Evolutionary conservation across 2,888 invertebrate species (phyloP).

Genomic region (Glyphotaelius pellucidus): DNA sequence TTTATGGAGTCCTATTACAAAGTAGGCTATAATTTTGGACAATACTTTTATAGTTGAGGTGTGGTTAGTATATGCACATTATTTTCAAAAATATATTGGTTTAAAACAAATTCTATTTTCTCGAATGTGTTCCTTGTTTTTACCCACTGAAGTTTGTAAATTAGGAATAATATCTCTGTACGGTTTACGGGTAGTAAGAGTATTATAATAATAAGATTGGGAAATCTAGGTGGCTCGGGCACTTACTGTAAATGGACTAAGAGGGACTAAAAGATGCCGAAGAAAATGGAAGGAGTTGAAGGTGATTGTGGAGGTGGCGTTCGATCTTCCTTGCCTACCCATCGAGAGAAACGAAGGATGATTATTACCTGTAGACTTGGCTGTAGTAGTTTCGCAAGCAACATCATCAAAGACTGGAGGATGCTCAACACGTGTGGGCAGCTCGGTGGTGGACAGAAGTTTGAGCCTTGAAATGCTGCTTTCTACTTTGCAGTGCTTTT

Average conservation of each 20-base stretch:
- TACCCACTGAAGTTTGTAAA: too few species aligned
- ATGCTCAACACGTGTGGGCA: constrained; percentile 72
- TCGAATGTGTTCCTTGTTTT: too few species aligned
- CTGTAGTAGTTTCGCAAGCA: constrained; percentile 31
- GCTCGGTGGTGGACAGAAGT: constrained; percentile 70
- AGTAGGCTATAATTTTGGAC: too few species aligned
- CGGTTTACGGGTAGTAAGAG: not conserved
- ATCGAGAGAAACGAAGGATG: not conserved
- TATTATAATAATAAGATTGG: not conserved
- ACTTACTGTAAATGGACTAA: not conserved
- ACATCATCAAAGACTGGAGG: constrained; percentile 71
- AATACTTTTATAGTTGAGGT: too few species aligned
- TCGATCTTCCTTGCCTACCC: too few species aligned
- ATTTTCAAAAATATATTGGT: too few species aligned
- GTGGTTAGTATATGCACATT: too few species aligned
- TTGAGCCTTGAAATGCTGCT: constrained; percentile 70
- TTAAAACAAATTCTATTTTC: too few species aligned
- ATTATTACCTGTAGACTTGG: constrained; percentile 41
- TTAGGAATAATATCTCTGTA: not conserved
- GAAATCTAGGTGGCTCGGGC: too few species aligned
- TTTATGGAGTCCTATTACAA: too few species aligned
- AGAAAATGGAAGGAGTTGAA: not conserved
- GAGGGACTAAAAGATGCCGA: not conserved
- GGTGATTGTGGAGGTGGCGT: not conserved
- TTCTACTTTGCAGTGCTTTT: constrained; percentile 73